A percentile compares a stretch with the other conserved stretches of the same genome.
phyloP scores from a whole-genome alignment of 2,797 vertebrate genomes.

The Schizopygopsis pylzovi region DNA sequence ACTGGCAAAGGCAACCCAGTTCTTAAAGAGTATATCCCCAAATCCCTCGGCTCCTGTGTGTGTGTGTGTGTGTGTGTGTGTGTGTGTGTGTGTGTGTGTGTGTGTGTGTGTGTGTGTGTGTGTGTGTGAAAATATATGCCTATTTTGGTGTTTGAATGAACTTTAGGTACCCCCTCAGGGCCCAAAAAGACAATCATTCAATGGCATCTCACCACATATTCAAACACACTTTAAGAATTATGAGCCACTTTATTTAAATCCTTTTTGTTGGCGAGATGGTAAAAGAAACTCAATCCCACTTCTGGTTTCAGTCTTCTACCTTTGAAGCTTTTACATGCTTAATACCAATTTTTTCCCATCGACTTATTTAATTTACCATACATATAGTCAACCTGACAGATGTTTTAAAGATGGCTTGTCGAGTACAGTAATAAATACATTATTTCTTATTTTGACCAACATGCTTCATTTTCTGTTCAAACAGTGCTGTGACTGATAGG shows the following conservation, averaged over 20 bases:
- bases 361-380: constrained; percentile 62
- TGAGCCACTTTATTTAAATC: constrained; percentile 40
- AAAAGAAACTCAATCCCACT: constrained; percentile 38
- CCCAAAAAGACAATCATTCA: constrained; percentile 41
- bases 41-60: constrained; percentile 45
- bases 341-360: constrained; percentile 45
- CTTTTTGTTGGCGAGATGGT: constrained; percentile 8
- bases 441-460: constrained; percentile 58
- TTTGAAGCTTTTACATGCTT: constrained; percentile 47
- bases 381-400: constrained; percentile 38
- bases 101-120: constrained; percentile 39
- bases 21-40: constrained; percentile 42
- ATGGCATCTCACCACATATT: constrained; percentile 43
- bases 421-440: constrained; percentile 57
- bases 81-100: constrained; percentile 43
- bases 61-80: constrained; percentile 45
- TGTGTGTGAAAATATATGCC: constrained; percentile 19
- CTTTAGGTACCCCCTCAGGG: constrained; percentile 24
- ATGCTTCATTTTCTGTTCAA: constrained; percentile 55
- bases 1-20: constrained; percentile 39
- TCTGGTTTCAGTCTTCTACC: constrained; percentile 42
- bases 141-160: constrained; percentile 4
- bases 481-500: constrained; percentile 52
- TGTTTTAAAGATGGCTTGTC: constrained; percentile 42
- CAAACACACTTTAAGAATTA: constrained; percentile 48